A percentile compares a stretch with the other conserved stretches of the same genome.
These are phyloP conservation scores for Helicoverpa armigera DNA, from an alignment of 1,140 invertebrate genomes.

Conservation along the genomic window DNA sequence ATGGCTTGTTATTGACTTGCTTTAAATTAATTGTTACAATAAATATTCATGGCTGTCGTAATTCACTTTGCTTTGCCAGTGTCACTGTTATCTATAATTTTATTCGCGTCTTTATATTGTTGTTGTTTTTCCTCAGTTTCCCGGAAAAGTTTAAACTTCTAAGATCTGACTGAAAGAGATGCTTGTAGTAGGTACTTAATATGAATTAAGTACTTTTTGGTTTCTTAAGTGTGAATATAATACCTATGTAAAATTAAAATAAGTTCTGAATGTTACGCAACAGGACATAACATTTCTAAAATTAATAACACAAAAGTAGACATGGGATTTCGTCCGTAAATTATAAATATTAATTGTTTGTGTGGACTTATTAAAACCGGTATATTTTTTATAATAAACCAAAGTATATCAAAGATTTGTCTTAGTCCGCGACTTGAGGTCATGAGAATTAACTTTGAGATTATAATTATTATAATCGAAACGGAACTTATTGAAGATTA, in stretches of 20 bases:
- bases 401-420: conserved; percentile 4
- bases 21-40: conserved; percentile 53
- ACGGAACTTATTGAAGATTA: conserved; percentile 43
- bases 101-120: background rate
- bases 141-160: background rate
- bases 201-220: background rate
- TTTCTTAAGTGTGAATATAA: background rate
- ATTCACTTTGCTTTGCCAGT: conserved; percentile 48
- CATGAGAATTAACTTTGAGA: conserved; percentile 48
- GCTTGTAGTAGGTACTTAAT: too few species aligned
- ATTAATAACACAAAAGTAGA: conserved; percentile 20
- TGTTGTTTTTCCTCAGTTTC: background rate
- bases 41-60: conserved; percentile 52
- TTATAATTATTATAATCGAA: conserved; percentile 48
- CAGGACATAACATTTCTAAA: conserved; percentile 11
- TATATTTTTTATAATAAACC: conserved; percentile 18
- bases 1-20: conserved; percentile 39
- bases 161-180: background rate
- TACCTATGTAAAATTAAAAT: too few species aligned
- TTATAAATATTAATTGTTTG: conserved; percentile 51
- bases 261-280: conserved; percentile 15
- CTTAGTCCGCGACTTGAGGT: conserved; percentile 47
- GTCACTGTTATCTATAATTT: conserved; percentile 16
- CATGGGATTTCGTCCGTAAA: conserved; percentile 15
- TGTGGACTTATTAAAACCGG: conserved; percentile 47